Evolutionary conservation across 2,888 invertebrate genomes (phyloP), one percentile per base, ranked within the genome.

Genomic region (Pinctada fucata): DNA sequence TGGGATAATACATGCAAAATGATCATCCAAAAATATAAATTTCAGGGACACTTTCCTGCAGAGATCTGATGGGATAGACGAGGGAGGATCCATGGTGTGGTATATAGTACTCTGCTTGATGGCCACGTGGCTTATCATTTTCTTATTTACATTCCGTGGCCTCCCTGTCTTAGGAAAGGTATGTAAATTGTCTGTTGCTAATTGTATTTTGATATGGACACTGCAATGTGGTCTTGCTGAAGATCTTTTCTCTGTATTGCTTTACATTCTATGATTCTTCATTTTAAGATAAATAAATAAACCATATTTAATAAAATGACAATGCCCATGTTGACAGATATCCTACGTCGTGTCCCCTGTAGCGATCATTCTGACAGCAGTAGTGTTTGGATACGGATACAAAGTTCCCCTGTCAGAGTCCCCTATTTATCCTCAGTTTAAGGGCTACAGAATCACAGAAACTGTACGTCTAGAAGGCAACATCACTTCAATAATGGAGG

Each of bases 161-260:
- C 83, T 88, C 6, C 75, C 84, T 3, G 82, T 87, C 10, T 84
- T 90, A n/a, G 86, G 85, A 45, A 90, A 88, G 89, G 90, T 90
- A 76, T 80, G 79, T 72, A 8, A 47, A 10, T 16, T 13, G 45
- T 5, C 8, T 13, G 3, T 31, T 31, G 31, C 31, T 31, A 31
- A 31, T 31, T 31, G 31, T 31, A 1, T 31, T 31, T 31, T 31
- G 31, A 31, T 31, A 31, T 31, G 31, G 31, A 31, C 31, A 31
- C 31, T 31, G 31, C 31, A 31, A 31, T 31, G 31, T 31, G 31
- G 31, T 31, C 31, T 31, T 31, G 31, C 31, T 31, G 31, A 31
- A 31, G 31, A 31, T 31, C 31, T 31, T 31, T 31, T 31, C 31
- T 31, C 31, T 31, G 31, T 31, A 31, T 31, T 31, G 31, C 31